Base-by-base conservation (phyloP, 2,888 invertebrate genomes). In the Onthophagus sagittarius region DNA sequence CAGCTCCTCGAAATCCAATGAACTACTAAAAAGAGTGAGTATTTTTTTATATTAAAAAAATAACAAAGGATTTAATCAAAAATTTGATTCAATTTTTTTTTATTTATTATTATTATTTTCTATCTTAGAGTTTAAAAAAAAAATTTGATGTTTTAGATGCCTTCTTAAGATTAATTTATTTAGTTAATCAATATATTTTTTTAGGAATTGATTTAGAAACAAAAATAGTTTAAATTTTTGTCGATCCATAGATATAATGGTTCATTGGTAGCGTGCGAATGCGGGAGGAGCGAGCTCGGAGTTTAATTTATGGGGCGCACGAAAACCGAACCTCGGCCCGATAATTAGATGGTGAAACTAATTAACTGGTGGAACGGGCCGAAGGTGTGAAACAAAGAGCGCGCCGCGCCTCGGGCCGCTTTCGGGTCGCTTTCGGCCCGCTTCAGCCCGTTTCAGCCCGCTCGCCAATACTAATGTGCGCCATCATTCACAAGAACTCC, bases 321-420 rank as follows among this genome's bases (percentile, higher is more conserved):
- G 84, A 85, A 85, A 85, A 84, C 83, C 82, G 81, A 84, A 82
- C 81, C 80, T 82, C 82, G 80, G 79, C 81, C 81, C 82, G 86
- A 86, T 86, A 86, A 86, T 86, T 86, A 86, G 86, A 86, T 85
- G 86, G 83, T 86, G 85, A 86, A 86, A 86, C 86, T 86, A 86
- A 86, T 86, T 86, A 86, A 86, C 85, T 82, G 84, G 82, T 80
- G 82, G 83, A 83, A 82, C 83, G 82, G 81, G 82, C 83, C 82
- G 82, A 32, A 69, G 39, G 72, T 65, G 65, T 72, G 63, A 63
- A 39, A 72, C 72, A 72, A 72, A 70, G 31, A 69, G 72, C 70
- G 23, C 71, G 72, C 31, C 71, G 69, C 69, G 63, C 72, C 72
- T 39, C 69, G 69, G 72, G 70, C 63, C 69, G 33, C 73, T 15